phyloP scores from a whole-genome alignment of 2,888 invertebrate species.

The Bombylius major region DNA sequence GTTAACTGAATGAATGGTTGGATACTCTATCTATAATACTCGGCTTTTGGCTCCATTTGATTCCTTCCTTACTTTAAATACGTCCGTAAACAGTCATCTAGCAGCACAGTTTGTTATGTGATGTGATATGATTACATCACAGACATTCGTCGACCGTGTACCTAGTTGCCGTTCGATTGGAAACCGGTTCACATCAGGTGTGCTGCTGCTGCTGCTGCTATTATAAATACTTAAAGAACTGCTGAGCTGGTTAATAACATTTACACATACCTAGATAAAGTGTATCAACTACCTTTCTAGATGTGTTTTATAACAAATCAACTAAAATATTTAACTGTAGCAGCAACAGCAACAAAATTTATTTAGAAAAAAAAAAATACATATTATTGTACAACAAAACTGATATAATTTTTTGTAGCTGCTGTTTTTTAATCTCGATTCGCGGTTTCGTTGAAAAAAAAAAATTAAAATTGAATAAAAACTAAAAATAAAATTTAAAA shows the following conservation, averaged over 20 bases:
- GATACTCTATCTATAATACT: too few relatives aligned
- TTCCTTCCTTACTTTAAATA: not conserved
- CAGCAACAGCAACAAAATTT: too few relatives aligned
- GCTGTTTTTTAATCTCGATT: too few relatives aligned
- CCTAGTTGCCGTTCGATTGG: conserved; percentile 9
- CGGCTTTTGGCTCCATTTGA: not conserved
- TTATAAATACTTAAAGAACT: too few relatives aligned
- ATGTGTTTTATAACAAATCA: not conserved
- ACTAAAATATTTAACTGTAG: not conserved
- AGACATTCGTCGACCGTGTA: conserved; percentile 3
- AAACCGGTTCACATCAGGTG: conserved; percentile 12
- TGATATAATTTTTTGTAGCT: too few relatives aligned
- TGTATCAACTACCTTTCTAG: not conserved
- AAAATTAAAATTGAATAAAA: too few relatives aligned
- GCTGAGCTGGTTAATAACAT: not conserved
- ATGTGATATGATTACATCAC: not conserved
- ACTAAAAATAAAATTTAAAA: too few relatives aligned
- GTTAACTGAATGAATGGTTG: not conserved
- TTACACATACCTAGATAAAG: not conserved
- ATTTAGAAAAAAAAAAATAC: too few relatives aligned
- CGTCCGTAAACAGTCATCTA: not conserved
- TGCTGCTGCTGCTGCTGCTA: not conserved
- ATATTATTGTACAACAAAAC: too few relatives aligned
- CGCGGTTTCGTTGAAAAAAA: too few relatives aligned
- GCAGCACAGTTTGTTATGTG: not conserved